Conservation (phyloP, 2,888 invertebrate species). For the Sicus ferrugineus region DNA sequence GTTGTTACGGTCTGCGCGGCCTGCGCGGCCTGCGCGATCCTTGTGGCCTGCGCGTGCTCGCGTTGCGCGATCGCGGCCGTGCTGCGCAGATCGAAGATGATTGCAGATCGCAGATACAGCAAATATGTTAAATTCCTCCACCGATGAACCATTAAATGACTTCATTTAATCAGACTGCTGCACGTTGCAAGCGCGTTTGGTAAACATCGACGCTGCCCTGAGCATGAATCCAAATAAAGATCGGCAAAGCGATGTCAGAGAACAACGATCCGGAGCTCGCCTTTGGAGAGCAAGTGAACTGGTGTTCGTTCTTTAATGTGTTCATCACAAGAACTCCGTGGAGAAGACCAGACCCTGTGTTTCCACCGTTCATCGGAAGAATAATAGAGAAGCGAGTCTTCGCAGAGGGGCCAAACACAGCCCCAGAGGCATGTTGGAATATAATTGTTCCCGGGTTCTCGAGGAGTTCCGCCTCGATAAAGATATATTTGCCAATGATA, state of each 20-base stretch:
- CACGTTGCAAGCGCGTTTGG: neutral
- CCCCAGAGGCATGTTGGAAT: no score
- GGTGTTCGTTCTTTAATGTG: neutral
- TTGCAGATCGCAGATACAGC: slow-evolving; percentile 10
- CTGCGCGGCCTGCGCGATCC: neutral
- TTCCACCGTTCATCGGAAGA: neutral
- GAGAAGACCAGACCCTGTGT: neutral
- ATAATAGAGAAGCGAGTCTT: neutral
- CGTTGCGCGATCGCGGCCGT: neutral
- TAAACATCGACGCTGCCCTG: no score
- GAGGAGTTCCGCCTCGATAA: no score
- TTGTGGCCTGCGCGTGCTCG: neutral
- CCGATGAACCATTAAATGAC: slow-evolving; percentile 44
- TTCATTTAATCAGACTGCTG: slow-evolving; percentile 43
- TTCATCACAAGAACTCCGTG: neutral
- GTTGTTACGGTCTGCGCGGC: neutral
- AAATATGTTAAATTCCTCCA: slow-evolving; percentile 36
- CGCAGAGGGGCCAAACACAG: no score
- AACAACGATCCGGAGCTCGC: neutral
- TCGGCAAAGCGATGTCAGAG: no score
- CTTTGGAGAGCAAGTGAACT: neutral
- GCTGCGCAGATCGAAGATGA: neutral
- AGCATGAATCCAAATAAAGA: no score
- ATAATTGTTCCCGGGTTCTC: no score
- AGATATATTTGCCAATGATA: no score